Base-by-base conservation (phyloP, 2,888 invertebrate genomes). In the Terebella lapidaria region DNA sequence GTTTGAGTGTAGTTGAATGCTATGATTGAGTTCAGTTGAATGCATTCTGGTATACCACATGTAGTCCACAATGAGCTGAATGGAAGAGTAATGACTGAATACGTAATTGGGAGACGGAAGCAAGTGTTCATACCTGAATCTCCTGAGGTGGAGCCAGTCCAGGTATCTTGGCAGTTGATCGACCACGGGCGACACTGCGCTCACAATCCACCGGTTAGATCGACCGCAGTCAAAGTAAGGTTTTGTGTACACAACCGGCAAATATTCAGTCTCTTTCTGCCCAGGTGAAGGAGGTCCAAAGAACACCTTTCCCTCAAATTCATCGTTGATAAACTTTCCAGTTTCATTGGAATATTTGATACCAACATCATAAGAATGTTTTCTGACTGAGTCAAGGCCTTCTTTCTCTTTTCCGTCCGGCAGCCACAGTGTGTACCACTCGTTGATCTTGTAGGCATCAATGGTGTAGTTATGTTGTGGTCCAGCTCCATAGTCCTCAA, bases 151-250 rank as follows among this genome's bases (percentile, higher is more conserved):
- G 25, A 71, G 70, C 69, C 70, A 78, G 29, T 70, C 69, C 0
- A 74, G 74, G 63, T 81, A 81, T 66, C 80, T 65, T 0, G 95
- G 95, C 82, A 90, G 94, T 69, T 94, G 92, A 77, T 97, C 97
- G 2, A 93, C 93, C 45, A 97, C 90, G 0, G 96, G 96, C 25
- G 92, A 90, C 1, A 94, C 91, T 0, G 94, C 95, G 26, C 89
- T 91, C 5, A 96, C 89, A 35, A 96, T 83, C 97, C 97, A 97
- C 76, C 94, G 90, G 81, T 96, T 94, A 0, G 94, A 89, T 65
- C 94, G 84, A 3, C 91, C 92, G 78, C 96, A 97, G 83, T 97
- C 96, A 79, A 92, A 97, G 79, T 96, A 97, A 0, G 96, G 96
- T 60, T 89, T 85, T 0, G 93, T 94, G 88, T 92, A 95, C 78